Percentiles rank a stretch among this genome's conserved stretches.
Conservation (phyloP, 1,140 invertebrate genomes). For the Tetragnatha versicolor region DNA sequence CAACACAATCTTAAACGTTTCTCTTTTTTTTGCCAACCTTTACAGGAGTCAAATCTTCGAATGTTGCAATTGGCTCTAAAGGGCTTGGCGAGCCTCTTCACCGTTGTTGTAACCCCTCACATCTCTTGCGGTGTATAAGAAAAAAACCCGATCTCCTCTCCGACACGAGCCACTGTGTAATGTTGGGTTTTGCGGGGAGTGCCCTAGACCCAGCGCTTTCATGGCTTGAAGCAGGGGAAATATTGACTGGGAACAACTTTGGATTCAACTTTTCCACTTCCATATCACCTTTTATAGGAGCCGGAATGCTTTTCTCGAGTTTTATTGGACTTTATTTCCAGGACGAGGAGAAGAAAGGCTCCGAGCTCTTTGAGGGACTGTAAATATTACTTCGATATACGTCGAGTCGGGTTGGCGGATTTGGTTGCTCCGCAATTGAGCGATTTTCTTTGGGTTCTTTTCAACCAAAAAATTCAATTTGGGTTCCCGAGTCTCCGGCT, state of each 20-base stretch:
- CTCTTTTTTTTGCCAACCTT: too few species aligned
- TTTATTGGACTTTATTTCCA: constrained; percentile 50
- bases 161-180: constrained; percentile 46
- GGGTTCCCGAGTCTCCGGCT: too few species aligned
- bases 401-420: not conserved
- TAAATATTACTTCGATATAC: constrained; percentile 10
- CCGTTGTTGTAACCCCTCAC: constrained; percentile 15
- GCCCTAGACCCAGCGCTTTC: constrained; percentile 21
- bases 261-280: constrained; percentile 45
- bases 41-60: too few species aligned
- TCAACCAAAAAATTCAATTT: too few species aligned
- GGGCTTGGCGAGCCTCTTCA: not conserved
- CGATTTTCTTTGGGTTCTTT: not conserved
- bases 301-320: not conserved
- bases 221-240: constrained; percentile 36
- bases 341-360: not conserved
- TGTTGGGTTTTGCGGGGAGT: constrained; percentile 49
- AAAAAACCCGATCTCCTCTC: not conserved
- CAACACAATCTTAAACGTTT: too few species aligned
- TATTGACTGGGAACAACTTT: constrained; percentile 47
- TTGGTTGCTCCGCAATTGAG: not conserved
- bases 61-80: not conserved
- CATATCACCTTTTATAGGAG: constrained; percentile 10
- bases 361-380: not conserved
- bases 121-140: constrained; percentile 38